These are phyloP conservation scores for Isoperla grammatica DNA, from an alignment of 2,888 invertebrate species.

Conservation along the genomic window DNA sequence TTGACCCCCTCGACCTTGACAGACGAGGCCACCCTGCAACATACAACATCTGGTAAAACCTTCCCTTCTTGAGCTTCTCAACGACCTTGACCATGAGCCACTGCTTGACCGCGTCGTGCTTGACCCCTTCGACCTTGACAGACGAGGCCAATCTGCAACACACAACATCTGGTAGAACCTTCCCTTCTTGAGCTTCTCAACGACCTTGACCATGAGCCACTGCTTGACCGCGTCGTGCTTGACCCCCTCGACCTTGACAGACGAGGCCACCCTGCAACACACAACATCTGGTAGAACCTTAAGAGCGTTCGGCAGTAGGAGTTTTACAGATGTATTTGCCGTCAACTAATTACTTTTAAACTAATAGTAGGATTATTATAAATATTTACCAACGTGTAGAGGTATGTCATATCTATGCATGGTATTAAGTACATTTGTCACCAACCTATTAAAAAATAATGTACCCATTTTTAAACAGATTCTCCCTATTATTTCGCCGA, in stretches of 20 bases:
- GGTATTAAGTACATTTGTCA: too few relatives aligned
- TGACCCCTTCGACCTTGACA: conserved; percentile 44
- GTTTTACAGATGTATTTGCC: too few relatives aligned
- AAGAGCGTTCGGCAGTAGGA: too few relatives aligned
- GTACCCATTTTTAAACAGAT: too few relatives aligned
- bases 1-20: conserved; percentile 45
- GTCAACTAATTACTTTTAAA: too few relatives aligned
- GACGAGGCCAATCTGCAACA: conserved; percentile 27
- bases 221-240: conserved; percentile 56
- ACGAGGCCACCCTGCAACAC: conserved; percentile 26
- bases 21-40: conserved; percentile 28
- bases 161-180: conserved; percentile 53
- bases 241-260: conserved; percentile 43
- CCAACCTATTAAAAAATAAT: too few relatives aligned
- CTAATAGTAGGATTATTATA: too few relatives aligned
- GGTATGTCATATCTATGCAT: too few relatives aligned
- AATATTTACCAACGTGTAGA: too few relatives aligned
- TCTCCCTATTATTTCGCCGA: too few relatives aligned
- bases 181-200: conserved; percentile 51
- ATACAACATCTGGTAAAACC: conserved; percentile 53
- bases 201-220: conserved; percentile 54
- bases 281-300: conserved; percentile 52
- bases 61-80: conserved; percentile 50
- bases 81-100: conserved; percentile 56
- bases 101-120: conserved; percentile 55